Percentiles rank a stretch among this genome's conserved stretches.
phyloP scores from a whole-genome alignment of 2,797 vertebrate genomes.

The Cryptoprocta ferox region DNA sequence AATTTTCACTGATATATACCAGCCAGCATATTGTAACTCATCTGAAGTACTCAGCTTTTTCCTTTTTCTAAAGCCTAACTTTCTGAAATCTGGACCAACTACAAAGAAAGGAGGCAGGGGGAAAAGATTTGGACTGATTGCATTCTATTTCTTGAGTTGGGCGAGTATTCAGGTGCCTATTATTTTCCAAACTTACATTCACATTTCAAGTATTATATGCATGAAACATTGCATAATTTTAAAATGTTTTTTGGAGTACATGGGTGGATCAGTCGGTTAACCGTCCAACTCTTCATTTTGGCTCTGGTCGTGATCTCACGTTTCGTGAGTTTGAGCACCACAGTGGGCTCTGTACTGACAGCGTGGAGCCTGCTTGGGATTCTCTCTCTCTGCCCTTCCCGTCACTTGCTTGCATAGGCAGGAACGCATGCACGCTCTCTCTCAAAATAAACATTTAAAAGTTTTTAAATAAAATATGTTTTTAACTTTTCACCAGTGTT shows the following conservation, averaged over 20 bases:
- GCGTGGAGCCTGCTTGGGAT: too few species aligned
- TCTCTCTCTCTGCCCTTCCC: too few species aligned
- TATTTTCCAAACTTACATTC: neutral
- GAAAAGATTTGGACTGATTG: neutral
- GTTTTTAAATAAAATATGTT: neutral
- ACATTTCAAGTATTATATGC: neutral
- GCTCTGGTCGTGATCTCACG: too few species aligned
- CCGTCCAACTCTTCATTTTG: too few species aligned
- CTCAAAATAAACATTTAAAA: too few species aligned
- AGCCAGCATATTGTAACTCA: neutral
- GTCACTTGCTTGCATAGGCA: too few species aligned
- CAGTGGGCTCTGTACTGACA: too few species aligned
- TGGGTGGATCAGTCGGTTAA: too few species aligned
- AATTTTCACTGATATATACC: conserved; percentile 1
- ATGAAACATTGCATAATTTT: neutral
- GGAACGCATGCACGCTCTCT: too few species aligned
- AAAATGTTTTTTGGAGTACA: neutral
- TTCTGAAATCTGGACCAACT: conserved; percentile 23
- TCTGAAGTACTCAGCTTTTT: neutral
- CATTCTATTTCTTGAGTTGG: neutral
- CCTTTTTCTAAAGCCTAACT: neutral
- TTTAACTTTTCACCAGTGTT: neutral
- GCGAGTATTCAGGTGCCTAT: neutral
- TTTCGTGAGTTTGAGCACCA: too few species aligned
- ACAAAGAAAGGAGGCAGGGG: neutral